These are phyloP conservation scores for Saxidomus purpurata DNA, from an alignment of 1,140 invertebrate species.

Conservation along the genomic window DNA sequence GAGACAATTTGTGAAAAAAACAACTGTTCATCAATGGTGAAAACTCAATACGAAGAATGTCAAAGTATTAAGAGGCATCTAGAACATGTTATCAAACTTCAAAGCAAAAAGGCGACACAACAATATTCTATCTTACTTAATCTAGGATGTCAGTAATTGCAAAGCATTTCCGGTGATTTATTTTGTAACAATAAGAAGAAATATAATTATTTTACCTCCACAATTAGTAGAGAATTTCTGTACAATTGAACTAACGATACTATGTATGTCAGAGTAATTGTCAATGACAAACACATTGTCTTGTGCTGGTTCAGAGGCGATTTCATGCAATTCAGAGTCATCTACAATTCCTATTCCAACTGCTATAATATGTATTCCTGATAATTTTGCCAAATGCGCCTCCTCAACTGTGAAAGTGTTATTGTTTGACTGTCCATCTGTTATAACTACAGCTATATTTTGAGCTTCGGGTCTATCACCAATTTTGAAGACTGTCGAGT, in stretches of 20 bases:
- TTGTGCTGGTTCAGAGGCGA: constrained; percentile 5
- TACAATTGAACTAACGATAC: neutral
- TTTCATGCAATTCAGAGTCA: neutral
- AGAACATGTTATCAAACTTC: too few relatives aligned
- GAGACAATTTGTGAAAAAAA: too few relatives aligned
- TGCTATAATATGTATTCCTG: constrained; percentile 21
- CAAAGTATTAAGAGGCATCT: too few relatives aligned
- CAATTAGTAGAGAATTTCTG: neutral
- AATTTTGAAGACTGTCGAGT: neutral
- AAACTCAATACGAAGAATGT: too few relatives aligned
- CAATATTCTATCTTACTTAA: too few relatives aligned
- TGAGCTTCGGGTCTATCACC: neutral
- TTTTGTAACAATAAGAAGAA: too few relatives aligned
- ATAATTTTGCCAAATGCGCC: neutral
- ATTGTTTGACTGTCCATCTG: constrained; percentile 29
- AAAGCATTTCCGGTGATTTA: too few relatives aligned
- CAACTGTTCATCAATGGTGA: too few relatives aligned
- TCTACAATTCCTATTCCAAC: neutral
- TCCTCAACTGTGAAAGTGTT: neutral
- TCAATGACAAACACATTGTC: constrained; percentile 10
- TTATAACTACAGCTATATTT: constrained; percentile 18
- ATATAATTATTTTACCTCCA: too few relatives aligned
- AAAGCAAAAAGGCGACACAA: too few relatives aligned
- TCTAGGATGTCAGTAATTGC: too few relatives aligned
- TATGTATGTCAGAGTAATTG: neutral